phyloP scores from a whole-genome alignment of 2,888 invertebrate genomes.

The Amaurobius ferox region DNA sequence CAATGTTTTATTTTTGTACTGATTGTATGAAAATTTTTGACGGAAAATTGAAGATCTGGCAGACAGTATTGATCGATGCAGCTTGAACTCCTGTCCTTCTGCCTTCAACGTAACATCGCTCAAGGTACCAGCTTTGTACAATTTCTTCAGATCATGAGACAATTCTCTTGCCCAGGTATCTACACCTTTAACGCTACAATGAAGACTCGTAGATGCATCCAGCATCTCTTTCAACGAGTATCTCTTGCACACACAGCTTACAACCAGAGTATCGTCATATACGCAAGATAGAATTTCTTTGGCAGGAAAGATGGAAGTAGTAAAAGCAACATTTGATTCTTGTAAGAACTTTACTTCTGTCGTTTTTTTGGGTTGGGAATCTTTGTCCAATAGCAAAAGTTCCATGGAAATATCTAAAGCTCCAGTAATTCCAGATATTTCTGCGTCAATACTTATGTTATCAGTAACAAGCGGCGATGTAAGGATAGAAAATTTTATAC shows the following conservation, averaged over 20 bases:
- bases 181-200: not conserved
- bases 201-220: not conserved
- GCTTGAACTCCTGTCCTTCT: not conserved
- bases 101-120: not conserved
- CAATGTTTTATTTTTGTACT: not conserved
- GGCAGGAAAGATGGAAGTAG: not conserved
- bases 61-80: not conserved
- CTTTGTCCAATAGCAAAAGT: not conserved
- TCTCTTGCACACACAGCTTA: not conserved
- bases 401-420: not conserved
- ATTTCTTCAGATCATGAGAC: not conserved
- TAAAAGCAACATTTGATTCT: not conserved
- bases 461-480: not conserved
- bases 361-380: not conserved
- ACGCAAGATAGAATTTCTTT: not conserved
- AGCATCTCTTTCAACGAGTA: not conserved
- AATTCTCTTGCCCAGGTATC: not conserved
- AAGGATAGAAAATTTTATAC: not conserved
- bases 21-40: not conserved
- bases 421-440: not conserved
- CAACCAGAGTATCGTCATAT: not conserved
- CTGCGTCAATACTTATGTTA: not conserved
- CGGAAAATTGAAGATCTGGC: not conserved
- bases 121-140: not conserved
- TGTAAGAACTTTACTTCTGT: not conserved